Evolutionary conservation across 2,888 invertebrate species (phyloP), one percentile per base, ranked within the genome.

Genomic region (Xanthorhoe spadicearia): DNA sequence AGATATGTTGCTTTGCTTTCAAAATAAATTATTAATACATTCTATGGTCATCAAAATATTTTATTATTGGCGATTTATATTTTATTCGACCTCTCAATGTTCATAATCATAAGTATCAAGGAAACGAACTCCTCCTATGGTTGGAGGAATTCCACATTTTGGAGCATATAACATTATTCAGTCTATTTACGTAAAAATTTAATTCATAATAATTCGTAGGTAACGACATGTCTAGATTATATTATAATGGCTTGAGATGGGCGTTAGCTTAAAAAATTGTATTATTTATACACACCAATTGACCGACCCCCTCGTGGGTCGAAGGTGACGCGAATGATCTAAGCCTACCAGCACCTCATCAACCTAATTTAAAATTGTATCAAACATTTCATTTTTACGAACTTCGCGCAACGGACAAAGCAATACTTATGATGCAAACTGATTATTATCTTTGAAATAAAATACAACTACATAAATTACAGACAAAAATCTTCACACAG

Each of bases 401-500:
- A 71, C 65, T 61, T 63, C 43, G 50, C 62, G 23, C 51, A 61
- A 61, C 57, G 54, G 43, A 65, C 50, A 64, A 63, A 68, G 50
- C 43, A 56, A 68, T 53, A 68, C 10, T 4, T 19, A 59, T 17
- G 50, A 46, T 60, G 46, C 58, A 50, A 51, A 62, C 71, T 62
- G 71, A 73, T 57, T 75, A 70, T 74, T 73, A 77, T 71, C 65
- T 80, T 75, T 73, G 76, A 80, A 82, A 81, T 79, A 80, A 77
- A 79, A 77, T 70, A 83, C 77, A 83, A 81, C 83, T 86, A 87
- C 80, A 89, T 83, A 86, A 84, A 88, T 86, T 89, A 89, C 83
- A 88, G 84, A 86, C 84, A 83, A 89, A n/a, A 82, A 88, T 80
- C 85, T 83, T 91, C 88, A 90, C 92, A 92, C 91, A 92, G 91